Conservation (phyloP, 1,140 invertebrate genomes). For the Euschistus heros region DNA sequence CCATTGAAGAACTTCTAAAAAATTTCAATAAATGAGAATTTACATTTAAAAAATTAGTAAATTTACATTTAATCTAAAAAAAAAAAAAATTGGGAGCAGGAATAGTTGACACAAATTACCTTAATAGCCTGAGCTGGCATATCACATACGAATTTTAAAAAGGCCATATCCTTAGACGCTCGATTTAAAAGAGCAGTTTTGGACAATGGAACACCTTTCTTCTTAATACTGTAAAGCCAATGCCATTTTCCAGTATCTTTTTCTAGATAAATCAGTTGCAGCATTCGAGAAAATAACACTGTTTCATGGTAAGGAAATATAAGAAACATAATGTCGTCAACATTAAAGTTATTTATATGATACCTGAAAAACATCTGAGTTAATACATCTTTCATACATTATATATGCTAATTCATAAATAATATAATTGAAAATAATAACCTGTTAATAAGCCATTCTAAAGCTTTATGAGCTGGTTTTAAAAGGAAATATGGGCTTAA, state of each 20-base stretch:
- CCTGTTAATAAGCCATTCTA: constrained; percentile 84
- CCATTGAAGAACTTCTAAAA: too few species aligned
- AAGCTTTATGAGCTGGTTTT: constrained; percentile 70
- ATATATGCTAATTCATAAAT: not conserved
- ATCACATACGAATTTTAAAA: constrained; percentile 63
- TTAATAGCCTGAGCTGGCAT: constrained; percentile 53
- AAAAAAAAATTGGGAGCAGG: too few species aligned
- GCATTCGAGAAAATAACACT: constrained; percentile 68
- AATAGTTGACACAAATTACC: constrained; percentile 37
- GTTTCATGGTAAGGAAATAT: constrained; percentile 87
- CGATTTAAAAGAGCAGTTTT: constrained; percentile 60
- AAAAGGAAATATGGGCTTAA: constrained; percentile 80
- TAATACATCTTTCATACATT: not conserved
- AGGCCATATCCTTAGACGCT: constrained; percentile 51
- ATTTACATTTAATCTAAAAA: too few species aligned
- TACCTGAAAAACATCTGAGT: constrained; percentile 47
- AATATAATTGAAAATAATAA: constrained; percentile 29
- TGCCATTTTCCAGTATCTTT: constrained; percentile 54
- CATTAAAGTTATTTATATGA: constrained; percentile 79
- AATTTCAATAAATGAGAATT: too few species aligned
- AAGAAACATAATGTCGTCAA: constrained; percentile 62
- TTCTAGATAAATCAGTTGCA: constrained; percentile 63
- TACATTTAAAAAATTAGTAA: too few species aligned
- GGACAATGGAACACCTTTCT: constrained; percentile 56
- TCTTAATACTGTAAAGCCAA: constrained; percentile 64